Percentiles rank a stretch among this genome's conserved stretches.
phyloP scores from a whole-genome alignment of 2,797 vertebrate species.

The Chiroxiphia lanceolata region DNA sequence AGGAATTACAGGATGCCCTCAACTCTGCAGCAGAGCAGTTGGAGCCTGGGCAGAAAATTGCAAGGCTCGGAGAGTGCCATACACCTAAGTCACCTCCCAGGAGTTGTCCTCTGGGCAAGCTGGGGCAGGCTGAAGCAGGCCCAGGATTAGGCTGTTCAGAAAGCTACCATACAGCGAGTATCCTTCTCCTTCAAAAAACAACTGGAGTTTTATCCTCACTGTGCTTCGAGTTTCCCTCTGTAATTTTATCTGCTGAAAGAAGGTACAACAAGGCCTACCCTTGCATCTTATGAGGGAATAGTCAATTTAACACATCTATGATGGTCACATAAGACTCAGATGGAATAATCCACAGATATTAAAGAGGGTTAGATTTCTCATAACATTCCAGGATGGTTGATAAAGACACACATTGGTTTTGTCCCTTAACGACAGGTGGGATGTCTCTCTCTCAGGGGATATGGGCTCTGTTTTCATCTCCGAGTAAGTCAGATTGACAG shows the following conservation, averaged over 20 bases:
- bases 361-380: neutral
- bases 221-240: neutral
- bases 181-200: neutral
- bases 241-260: neutral
- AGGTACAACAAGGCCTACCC: neutral
- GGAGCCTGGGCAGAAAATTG: neutral
- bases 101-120: neutral
- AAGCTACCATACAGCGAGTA: neutral
- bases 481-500: neutral
- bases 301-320: neutral
- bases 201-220: neutral
- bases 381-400: neutral
- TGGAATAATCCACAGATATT: neutral
- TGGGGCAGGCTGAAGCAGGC: neutral
- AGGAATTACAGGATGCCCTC: neutral
- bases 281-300: neutral
- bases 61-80: neutral
- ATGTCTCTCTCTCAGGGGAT: neutral
- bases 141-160: neutral
- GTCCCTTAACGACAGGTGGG: accelerated
- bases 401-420: neutral
- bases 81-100: neutral
- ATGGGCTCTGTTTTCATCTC: neutral
- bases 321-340: neutral
- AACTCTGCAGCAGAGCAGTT: neutral